phyloP scores from a whole-genome alignment of 1,140 invertebrate species.

The Diprion similis region DNA sequence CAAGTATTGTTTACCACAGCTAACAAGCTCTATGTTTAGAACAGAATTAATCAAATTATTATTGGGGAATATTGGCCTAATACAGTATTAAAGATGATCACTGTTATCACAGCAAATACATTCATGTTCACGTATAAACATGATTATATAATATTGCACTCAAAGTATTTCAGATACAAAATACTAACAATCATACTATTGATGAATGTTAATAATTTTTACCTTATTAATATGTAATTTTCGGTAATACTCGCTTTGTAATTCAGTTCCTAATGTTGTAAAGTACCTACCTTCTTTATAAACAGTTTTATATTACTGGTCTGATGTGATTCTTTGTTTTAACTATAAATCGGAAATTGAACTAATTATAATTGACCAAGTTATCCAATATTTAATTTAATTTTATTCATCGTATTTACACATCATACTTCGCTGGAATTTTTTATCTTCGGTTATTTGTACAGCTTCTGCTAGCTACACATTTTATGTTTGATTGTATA shows the following conservation, averaged over 20 bases:
- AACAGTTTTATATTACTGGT: background rate
- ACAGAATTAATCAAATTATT: constrained; percentile 21
- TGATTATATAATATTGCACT: too few relatives aligned
- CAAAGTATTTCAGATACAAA: too few relatives aligned
- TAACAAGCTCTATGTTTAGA: constrained; percentile 25
- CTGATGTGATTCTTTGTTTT: background rate
- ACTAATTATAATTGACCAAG: background rate
- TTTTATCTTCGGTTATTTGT: background rate
- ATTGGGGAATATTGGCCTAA: constrained; percentile 11
- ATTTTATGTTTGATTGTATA: background rate
- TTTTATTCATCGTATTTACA: background rate
- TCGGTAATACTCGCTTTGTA: too few relatives aligned
- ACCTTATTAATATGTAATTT: constrained; percentile 3
- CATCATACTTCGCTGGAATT: background rate
- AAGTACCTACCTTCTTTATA: too few relatives aligned
- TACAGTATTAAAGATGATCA: background rate
- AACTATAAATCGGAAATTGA: background rate
- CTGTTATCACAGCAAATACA: background rate
- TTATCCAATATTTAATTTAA: background rate
- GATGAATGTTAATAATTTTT: constrained; percentile 14
- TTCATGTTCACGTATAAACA: background rate
- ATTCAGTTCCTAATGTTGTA: too few relatives aligned
- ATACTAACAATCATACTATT: too few relatives aligned
- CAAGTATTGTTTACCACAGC: too few relatives aligned
- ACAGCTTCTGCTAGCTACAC: background rate